Conservation (phyloP, 2,113 vertebrate genomes). For the Macaca mulatta region DNA sequence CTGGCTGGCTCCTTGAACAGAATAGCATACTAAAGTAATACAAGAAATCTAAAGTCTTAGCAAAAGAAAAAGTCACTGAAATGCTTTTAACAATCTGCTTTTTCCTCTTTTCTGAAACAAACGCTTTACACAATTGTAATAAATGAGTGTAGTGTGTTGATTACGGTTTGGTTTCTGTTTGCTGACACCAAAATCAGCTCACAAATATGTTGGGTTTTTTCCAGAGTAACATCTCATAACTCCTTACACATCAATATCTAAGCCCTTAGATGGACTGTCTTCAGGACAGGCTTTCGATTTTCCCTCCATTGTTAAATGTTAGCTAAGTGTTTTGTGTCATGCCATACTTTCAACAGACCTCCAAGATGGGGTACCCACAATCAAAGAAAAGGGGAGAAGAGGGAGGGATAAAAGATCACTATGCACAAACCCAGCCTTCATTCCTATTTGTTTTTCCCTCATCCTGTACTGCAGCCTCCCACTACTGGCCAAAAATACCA, state of each 20-base stretch:
- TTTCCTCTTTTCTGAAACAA: slow-evolving; percentile 12
- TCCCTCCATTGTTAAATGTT: neutral
- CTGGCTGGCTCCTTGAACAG: neutral
- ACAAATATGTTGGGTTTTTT: neutral
- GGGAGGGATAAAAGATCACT: neutral
- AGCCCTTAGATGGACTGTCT: neutral
- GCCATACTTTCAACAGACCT: neutral
- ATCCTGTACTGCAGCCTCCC: neutral
- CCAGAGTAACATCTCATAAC: neutral
- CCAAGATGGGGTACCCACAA: too few species aligned
- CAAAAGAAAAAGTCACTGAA: neutral
- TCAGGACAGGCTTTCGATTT: neutral
- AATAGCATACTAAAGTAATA: neutral
- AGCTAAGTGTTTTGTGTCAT: neutral
- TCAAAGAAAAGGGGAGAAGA: neutral
- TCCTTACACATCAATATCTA: neutral
- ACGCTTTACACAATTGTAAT: neutral
- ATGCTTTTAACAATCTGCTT: neutral
- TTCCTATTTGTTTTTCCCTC: neutral
- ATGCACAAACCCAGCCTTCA: neutral
- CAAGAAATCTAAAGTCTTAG: neutral
- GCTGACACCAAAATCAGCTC: neutral
- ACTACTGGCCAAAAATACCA: neutral
- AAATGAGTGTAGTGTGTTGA: neutral
- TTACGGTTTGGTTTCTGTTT: neutral